Conservation (phyloP, 2,888 invertebrate genomes). For the Ametastegia equiseti region DNA sequence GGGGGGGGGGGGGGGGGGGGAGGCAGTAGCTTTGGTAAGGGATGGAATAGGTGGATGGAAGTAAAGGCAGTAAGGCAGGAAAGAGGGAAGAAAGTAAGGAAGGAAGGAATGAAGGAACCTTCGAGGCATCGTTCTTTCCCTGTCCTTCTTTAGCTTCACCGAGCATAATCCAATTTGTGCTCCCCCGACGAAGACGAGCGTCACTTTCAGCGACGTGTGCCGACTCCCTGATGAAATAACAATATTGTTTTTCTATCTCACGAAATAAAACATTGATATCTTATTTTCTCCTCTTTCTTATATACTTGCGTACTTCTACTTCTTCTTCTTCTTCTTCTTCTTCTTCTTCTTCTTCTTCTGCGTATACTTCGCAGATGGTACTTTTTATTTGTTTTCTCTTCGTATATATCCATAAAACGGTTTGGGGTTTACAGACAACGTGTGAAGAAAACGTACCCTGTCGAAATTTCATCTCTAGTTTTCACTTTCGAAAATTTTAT, state of each 20-base stretch:
- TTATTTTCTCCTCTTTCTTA: neutral
- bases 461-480: neutral
- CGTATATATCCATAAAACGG: neutral
- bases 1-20: constrained; percentile 41
- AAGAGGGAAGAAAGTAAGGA: constrained; percentile 41
- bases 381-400: too few relatives aligned
- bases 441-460: neutral
- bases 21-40: constrained; percentile 55
- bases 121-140: constrained; percentile 49
- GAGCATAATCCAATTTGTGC: constrained; percentile 73
- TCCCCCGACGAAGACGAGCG: constrained; percentile 64
- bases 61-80: neutral
- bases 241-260: constrained; percentile 71
- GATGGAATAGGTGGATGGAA: constrained; percentile 12
- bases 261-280: constrained; percentile 50
- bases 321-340: neutral
- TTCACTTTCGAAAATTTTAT: neutral
- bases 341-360: neutral
- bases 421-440: neutral
- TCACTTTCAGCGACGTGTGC: constrained; percentile 71
- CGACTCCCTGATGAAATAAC: constrained; percentile 72
- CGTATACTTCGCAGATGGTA: too few relatives aligned
- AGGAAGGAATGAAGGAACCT: constrained; percentile 57
- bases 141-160: constrained; percentile 56
- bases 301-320: neutral